These are phyloP conservation scores for Dascyllus trimaculatus DNA, from an alignment of 2,113 vertebrate species.

Conservation along the genomic window DNA sequence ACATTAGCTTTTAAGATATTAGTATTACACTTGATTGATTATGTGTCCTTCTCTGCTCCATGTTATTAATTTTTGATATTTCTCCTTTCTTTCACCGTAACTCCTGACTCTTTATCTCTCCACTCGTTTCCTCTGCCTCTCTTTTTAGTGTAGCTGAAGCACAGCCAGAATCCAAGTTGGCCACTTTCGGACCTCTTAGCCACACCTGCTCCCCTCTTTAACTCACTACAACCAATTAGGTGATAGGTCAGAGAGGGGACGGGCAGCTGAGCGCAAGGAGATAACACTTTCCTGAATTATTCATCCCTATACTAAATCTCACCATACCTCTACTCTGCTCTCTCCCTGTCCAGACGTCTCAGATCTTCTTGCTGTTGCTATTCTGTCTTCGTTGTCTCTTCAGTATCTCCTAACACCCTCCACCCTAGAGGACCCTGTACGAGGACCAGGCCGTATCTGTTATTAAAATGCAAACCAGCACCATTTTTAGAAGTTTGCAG, in stretches of 20 bases:
- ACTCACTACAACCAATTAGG: slow-evolving; percentile 72
- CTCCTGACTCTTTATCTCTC: neutral
- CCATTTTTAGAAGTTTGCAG: too few relatives aligned
- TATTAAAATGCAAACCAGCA: neutral
- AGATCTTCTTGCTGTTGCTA: slow-evolving; percentile 3
- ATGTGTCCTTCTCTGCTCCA: neutral
- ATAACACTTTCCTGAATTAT: slow-evolving; percentile 74
- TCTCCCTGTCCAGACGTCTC: slow-evolving; percentile 5
- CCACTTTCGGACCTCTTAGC: slow-evolving; percentile 60
- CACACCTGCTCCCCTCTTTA: slow-evolving; percentile 60
- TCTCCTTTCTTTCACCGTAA: too few relatives aligned
- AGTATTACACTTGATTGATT: neutral
- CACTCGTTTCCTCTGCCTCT: neutral
- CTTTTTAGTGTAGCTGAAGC: slow-evolving; percentile 18
- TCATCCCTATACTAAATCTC: slow-evolving; percentile 53
- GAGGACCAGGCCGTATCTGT: neutral
- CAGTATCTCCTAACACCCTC: neutral
- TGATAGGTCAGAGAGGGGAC: slow-evolving; percentile 52
- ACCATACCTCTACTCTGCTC: slow-evolving; percentile 4
- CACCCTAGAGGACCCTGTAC: neutral
- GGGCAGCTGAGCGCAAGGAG: slow-evolving; percentile 44
- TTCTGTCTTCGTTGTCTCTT: slow-evolving; percentile 22
- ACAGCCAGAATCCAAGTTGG: slow-evolving; percentile 39
- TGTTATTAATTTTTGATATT: neutral
- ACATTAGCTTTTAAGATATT: slow-evolving; percentile 1